These are phyloP conservation scores for Cherax destructor DNA, from an alignment of 1,140 invertebrate genomes.

Conservation along the genomic window DNA sequence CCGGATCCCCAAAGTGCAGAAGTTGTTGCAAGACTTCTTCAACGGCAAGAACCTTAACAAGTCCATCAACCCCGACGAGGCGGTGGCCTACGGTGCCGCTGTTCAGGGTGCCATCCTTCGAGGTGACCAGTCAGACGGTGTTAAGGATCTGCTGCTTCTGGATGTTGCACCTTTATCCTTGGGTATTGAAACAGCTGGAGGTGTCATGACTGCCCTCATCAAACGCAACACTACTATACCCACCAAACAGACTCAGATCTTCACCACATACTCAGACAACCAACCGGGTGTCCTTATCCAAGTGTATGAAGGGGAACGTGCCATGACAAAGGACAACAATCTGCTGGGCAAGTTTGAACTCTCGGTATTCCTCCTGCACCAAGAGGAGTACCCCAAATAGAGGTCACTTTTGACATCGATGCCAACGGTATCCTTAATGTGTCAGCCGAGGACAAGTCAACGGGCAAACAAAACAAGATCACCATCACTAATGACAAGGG, in stretches of 20 bases:
- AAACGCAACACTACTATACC: constrained; percentile 76
- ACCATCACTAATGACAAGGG: constrained; percentile 2
- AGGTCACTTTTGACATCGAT: constrained; percentile 97
- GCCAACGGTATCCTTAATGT: constrained; percentile 34
- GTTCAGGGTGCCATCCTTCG: constrained; percentile 92
- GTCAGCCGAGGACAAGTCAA: constrained; percentile 33
- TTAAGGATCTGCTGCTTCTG: constrained; percentile 82
- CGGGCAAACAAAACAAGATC: constrained; percentile 25
- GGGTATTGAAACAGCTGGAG: constrained; percentile 74
- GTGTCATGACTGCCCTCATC: constrained; percentile 74
- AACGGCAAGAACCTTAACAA: constrained; percentile 83
- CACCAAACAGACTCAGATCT: constrained; percentile 79
- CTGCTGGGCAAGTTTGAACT: constrained; percentile 79
- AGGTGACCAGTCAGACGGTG: constrained; percentile 83
- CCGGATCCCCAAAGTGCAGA: constrained; percentile 83
- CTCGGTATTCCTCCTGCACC: constrained; percentile 89
- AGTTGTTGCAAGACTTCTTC: constrained; percentile 86
- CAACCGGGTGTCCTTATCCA: constrained; percentile 76
- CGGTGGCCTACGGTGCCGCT: constrained; percentile 80
- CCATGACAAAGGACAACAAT: constrained; percentile 74
- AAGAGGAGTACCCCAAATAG: constrained; percentile 97
- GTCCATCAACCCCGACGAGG: constrained; percentile 80
- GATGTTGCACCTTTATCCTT: constrained; percentile 76
- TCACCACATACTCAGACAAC: constrained; percentile 81
- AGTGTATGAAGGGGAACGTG: constrained; percentile 77